A percentile compares a stretch with the other conserved stretches of the same genome.
Conservation (phyloP, 64 coral and sea anemone genomes). For the Platygyra sinensis region DNA sequence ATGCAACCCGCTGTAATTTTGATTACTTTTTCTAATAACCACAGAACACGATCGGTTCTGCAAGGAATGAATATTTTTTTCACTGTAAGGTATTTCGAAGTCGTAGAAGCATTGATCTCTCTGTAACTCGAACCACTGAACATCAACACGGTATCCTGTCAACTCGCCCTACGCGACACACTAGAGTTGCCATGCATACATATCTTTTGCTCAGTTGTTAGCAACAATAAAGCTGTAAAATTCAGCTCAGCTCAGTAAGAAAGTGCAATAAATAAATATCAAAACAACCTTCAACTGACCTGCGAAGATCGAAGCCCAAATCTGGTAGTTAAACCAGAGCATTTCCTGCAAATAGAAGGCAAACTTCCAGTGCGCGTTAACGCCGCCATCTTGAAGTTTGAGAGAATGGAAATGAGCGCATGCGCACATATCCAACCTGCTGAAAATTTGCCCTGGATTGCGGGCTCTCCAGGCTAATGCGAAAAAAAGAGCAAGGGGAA, state of each 20-base stretch:
- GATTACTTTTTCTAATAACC: too few relatives aligned
- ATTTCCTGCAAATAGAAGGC: slow-evolving; percentile 58
- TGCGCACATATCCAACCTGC: slow-evolving; percentile 11
- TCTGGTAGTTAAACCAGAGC: slow-evolving; percentile 24
- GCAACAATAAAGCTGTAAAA: not conserved
- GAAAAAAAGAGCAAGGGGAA: not conserved
- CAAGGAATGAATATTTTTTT: too few relatives aligned
- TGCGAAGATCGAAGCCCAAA: slow-evolving; percentile 60
- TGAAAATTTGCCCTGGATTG: not conserved
- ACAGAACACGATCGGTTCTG: too few relatives aligned
- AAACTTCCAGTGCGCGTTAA: slow-evolving; percentile 35
- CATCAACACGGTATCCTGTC: too few relatives aligned
- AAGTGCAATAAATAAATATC: not conserved
- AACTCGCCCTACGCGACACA: too few relatives aligned
- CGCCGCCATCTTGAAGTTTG: slow-evolving; percentile 89
- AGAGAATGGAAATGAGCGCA: not conserved
- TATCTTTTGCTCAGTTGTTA: too few relatives aligned
- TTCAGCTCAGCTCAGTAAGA: not conserved
- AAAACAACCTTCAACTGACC: slow-evolving; percentile 28
- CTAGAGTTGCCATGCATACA: too few relatives aligned
- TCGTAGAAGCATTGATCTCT: too few relatives aligned
- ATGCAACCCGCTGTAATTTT: too few relatives aligned
- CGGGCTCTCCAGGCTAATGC: not conserved
- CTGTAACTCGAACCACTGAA: too few relatives aligned
- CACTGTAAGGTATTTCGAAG: too few relatives aligned